Evolutionary conservation across 2,888 invertebrate species (phyloP).

Genomic region (Sarcophaga subvicina): DNA sequence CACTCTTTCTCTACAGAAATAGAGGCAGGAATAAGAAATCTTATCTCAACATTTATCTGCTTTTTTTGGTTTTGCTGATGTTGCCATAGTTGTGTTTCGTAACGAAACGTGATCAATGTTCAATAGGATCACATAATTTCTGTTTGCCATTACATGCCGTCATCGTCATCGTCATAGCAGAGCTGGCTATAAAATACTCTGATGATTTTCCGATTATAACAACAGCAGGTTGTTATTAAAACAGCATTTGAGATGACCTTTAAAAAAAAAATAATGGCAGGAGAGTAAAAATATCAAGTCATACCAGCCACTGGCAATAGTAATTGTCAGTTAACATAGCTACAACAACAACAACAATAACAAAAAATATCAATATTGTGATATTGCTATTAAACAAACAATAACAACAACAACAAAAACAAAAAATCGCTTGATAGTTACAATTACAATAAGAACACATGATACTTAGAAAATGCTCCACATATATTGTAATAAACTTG

Average conservation of each 20-base stretch:
- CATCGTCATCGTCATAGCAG: background rate
- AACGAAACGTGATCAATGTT: slow-evolving; percentile 70
- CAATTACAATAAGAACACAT: slow-evolving; percentile 10
- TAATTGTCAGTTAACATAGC: slow-evolving; percentile 3
- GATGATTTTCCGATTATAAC: slow-evolving; percentile 62
- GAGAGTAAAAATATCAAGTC: background rate
- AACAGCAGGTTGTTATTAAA: slow-evolving; percentile 59
- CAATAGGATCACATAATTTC: slow-evolving; percentile 67
- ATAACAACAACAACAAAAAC: slow-evolving; percentile 31
- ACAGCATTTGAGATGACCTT: slow-evolving; percentile 65
- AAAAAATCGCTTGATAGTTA: background rate
- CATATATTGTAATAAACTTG: slow-evolving; percentile 33
- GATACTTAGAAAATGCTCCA: slow-evolving; percentile 59
- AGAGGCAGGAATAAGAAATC: slow-evolving; percentile 29
- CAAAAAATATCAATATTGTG: slow-evolving; percentile 11
- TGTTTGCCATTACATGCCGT: background rate
- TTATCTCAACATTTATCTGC: slow-evolving; percentile 65
- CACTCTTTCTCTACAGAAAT: no score
- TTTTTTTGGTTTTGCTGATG: background rate
- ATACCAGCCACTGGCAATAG: background rate
- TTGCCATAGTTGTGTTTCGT: slow-evolving; percentile 35
- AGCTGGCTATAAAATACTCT: background rate
- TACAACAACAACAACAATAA: slow-evolving; percentile 40
- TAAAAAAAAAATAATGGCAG: slow-evolving; percentile 11
- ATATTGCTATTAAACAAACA: slow-evolving; percentile 59